These are phyloP conservation scores for Gryllus bimaculatus DNA, from an alignment of 1,140 invertebrate species.

Conservation along the genomic window DNA sequence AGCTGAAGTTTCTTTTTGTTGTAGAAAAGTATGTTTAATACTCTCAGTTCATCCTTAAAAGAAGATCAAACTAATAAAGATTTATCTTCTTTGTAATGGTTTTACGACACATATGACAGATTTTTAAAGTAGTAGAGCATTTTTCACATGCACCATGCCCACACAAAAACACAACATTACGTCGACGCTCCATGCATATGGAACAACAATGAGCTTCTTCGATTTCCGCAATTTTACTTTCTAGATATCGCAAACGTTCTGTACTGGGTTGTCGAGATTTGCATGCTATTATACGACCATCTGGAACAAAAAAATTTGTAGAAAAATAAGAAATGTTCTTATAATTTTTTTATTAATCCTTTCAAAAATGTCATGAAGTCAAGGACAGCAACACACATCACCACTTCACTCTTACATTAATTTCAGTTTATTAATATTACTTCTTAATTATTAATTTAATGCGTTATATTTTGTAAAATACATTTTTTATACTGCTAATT, in stretches of 20 bases:
- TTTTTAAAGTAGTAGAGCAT: constrained; percentile 70
- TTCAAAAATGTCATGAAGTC: no score
- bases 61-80: constrained; percentile 44
- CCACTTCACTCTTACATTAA: no score
- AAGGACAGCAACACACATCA: no score
- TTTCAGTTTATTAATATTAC: no score
- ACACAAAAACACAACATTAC: constrained; percentile 79
- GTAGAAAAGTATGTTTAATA: no score
- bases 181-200: constrained; percentile 67
- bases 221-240: constrained; percentile 76
- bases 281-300: constrained; percentile 39
- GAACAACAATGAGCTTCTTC: constrained; percentile 74
- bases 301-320: constrained; percentile 29
- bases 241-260: constrained; percentile 63
- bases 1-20: no score
- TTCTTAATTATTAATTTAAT: no score
- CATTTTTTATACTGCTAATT: no score
- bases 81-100: constrained; percentile 82
- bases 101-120: constrained; percentile 88
- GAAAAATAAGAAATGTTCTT: background rate
- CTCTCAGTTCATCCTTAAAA: no score
- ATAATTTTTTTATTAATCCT: no score
- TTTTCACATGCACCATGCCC: constrained; percentile 78
- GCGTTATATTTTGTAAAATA: no score
- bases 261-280: constrained; percentile 47